These are phyloP conservation scores for Aphrocallistes beatrix DNA, from an alignment of 37 sponge, comb jelly and placozoan species.

Conservation along the genomic window DNA sequence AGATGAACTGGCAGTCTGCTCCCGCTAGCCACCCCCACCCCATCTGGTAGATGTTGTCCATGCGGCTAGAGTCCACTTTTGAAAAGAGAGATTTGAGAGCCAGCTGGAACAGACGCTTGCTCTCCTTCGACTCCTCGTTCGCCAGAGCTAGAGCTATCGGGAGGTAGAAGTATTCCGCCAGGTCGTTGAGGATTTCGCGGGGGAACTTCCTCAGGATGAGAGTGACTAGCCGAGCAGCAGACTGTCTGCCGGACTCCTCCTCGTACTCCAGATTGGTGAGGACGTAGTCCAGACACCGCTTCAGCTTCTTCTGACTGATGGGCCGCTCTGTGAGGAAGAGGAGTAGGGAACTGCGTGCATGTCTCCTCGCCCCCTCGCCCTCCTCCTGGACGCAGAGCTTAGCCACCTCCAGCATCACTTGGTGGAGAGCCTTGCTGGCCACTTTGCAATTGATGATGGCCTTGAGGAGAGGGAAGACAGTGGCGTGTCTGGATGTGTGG, in stretches of 20 bases:
- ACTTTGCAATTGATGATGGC: background rate
- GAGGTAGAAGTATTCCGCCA: background rate
- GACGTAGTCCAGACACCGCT: background rate
- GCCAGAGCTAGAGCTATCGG: slow-evolving; percentile 5
- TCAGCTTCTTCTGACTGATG: background rate
- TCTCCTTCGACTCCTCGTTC: background rate
- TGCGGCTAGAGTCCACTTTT: background rate
- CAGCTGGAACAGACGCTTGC: background rate
- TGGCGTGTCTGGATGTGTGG: slow-evolving; percentile 54
- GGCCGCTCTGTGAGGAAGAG: background rate
- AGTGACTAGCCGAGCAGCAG: background rate
- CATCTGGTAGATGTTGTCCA: background rate
- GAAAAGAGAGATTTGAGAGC: background rate
- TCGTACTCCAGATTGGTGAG: background rate
- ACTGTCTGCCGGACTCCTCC: background rate
- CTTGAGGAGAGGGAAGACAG: slow-evolving; percentile 81
- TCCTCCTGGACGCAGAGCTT: background rate
- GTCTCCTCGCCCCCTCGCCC: background rate
- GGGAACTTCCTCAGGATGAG: slow-evolving; percentile 10
- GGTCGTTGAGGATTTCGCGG: slow-evolving; percentile 6
- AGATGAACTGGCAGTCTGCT: background rate
- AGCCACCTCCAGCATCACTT: background rate
- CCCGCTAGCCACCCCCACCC: background rate
- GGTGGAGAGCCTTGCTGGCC: background rate
- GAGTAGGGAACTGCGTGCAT: background rate